These are phyloP conservation scores for Drosophila rhopaloa DNA, from an alignment of 1,140 invertebrate genomes.

Conservation along the genomic window DNA sequence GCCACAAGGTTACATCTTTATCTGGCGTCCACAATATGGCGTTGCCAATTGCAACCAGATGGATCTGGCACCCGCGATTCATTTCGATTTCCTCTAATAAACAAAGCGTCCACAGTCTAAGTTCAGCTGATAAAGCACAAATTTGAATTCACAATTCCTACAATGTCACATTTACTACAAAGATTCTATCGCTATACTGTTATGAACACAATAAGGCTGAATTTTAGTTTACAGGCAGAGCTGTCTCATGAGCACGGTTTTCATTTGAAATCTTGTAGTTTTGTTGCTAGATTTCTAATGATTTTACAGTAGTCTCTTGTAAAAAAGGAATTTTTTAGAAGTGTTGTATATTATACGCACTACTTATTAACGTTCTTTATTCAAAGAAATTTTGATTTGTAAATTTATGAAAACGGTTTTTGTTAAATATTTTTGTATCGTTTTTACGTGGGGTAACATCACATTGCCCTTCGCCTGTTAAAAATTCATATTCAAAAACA, in stretches of 20 bases:
- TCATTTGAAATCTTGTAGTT: background rate
- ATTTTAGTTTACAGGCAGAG: conserved; percentile 15
- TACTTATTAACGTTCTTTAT: too few relatives aligned
- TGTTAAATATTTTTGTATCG: too few relatives aligned
- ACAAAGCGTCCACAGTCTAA: conserved; percentile 24
- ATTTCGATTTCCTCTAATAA: conserved; percentile 18
- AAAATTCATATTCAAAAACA: too few relatives aligned
- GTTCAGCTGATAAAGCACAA: conserved; percentile 4
- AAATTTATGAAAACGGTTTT: too few relatives aligned
- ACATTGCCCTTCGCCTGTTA: too few relatives aligned
- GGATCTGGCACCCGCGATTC: conserved; percentile 17
- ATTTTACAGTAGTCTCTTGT: background rate
- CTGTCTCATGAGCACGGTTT: background rate
- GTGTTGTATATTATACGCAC: too few relatives aligned
- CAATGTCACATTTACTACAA: conserved; percentile 20
- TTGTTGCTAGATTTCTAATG: background rate
- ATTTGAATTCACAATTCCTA: conserved; percentile 5
- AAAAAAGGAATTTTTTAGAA: background rate
- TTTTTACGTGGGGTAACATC: too few relatives aligned
- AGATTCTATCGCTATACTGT: conserved; percentile 1
- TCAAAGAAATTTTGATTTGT: too few relatives aligned
- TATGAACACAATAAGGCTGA: conserved; percentile 12
- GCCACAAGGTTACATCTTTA: conserved; percentile 48
- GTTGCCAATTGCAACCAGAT: conserved; percentile 20
- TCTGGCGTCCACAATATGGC: conserved; percentile 22